A percentile compares a stretch with the other conserved stretches of the same genome.
phyloP scores from a whole-genome alignment of 2,113 vertebrate species.

The Centrocercus urophasianus region DNA sequence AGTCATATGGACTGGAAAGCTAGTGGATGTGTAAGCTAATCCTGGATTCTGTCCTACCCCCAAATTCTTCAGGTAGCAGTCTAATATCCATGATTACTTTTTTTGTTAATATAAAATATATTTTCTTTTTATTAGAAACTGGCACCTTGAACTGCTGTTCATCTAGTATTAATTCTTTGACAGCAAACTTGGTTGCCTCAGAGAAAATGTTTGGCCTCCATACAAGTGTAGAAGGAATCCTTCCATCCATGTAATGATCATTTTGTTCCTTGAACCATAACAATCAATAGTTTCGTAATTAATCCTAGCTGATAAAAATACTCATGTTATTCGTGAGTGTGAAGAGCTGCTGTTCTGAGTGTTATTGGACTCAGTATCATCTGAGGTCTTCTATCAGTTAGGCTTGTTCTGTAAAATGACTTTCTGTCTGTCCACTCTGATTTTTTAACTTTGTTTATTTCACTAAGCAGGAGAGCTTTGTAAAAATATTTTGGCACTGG shows the following conservation, averaged over 20 bases:
- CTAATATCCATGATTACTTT: not conserved
- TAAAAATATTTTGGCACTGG: not conserved
- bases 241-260: not conserved
- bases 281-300: constrained; percentile 47
- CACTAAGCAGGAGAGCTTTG: not conserved
- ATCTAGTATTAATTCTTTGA: not conserved
- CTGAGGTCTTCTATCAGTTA: constrained; percentile 5
- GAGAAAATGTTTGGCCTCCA: not conserved
- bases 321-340: not conserved
- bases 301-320: constrained; percentile 30
- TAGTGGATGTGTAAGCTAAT: not conserved
- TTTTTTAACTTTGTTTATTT: not conserved
- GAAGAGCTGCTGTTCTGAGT: constrained; percentile 10
- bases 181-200: not conserved
- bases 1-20: not conserved
- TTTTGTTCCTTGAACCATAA: constrained; percentile 12
- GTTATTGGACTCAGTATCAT: not conserved
- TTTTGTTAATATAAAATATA: not conserved
- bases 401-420: not conserved
- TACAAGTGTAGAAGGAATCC: not conserved
- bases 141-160: not conserved
- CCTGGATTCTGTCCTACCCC: not conserved
- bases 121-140: constrained; percentile 26
- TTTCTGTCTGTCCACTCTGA: constrained; percentile 1
- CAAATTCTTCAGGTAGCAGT: not conserved